Base-by-base conservation (phyloP, 1,140 invertebrate species). In the Drosophila pseudoobscura region DNA sequence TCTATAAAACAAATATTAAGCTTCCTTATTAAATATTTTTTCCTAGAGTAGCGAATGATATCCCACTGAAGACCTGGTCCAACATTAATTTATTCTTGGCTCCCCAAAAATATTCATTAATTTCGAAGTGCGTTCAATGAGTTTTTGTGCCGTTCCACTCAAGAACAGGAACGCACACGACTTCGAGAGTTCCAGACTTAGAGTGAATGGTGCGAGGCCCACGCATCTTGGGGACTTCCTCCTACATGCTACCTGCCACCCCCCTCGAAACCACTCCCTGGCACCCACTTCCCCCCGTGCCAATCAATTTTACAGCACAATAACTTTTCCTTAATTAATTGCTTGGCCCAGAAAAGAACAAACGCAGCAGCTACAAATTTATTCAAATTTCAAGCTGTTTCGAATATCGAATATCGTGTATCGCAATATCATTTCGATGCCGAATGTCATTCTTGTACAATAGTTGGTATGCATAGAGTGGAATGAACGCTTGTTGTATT, bases 401-500 rank as follows among this genome's bases (percentile, higher is more conserved):
- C 26, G 41, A 45, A 58, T 24, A 62, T 17, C 17, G 44, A n/a
- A 43, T 17, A 7, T 53, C 13, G 39, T 5, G 44, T 22, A 29
- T 61, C 45, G 58, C 9, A 11, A 9, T 9, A 35, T 3, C 11
- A 11, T 35, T 35, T 35, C 31, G 31, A 11, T 35, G 31, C 31
- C 31, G 31, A 35, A 39, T 39, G 35, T 39, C 35, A 39, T 39
- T 39, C 35, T 20, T 35, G 24, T 26, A 5, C 17, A 22, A 39
- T 69, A 56, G 35, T 89, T 83, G 59, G 82, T 83, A 90, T 90
- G 83, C 88, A 89, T 54, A 84, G 88, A 88, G 88, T 88, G 88
- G 83, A 90, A 90, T 90, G 88, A 90, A 90, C 88, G 87, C 73
- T 75, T 90, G 64, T 24, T 24, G 4, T 26, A 71, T 20, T 20